Evolutionary conservation across 2,797 vertebrate genomes (phyloP), one percentile per base, ranked within the genome.

Genomic region (Fringilla coelebs): DNA sequence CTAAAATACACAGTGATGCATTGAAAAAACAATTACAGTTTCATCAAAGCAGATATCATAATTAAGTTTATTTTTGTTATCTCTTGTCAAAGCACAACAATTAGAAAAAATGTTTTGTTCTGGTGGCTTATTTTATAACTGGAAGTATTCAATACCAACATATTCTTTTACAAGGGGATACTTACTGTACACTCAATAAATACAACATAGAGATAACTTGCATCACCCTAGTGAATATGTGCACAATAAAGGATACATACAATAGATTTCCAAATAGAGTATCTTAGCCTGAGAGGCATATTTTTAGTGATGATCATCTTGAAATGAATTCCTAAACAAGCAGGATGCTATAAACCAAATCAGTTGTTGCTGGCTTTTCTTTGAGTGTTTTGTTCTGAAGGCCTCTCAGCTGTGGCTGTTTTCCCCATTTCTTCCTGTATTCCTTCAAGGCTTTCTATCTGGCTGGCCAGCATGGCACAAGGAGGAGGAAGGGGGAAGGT

Each of bases 41-140:
- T 75, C 38, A 89, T 93, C 67, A 66, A 77, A 80, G 60, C 63
- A 81, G 70, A 46, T 73, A 76, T 17, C 13, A 8, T 73, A 71
- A 70, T 88, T 41, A 87, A 89, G 77, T 93, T 92, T 75, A 68
- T 80, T 40, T 72, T 81, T 55, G 48, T 78, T 92, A 52, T 88
- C 46, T 86, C 61, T 93, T 94, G 78, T 86, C 74, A 29, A 81
- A 81, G n/a, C 4, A 6, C 40, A 82, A 72, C 62, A 91, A 81
- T 95, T 93, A 52, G 17, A 11, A 88, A 82, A 79, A 43, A 21
- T 55, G 49, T 80, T 96, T 96, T 89, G 54, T 87, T 94, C 46
- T 93, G 34, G 67, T 95, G 81, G 67, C 76, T 90, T 95, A 31
- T 94, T 92, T 94, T 94, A 49, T 86, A 34, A 84, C 73, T 82